Evolutionary conservation across 2,113 vertebrate genomes (phyloP).

Genomic region (Malurus alboscapulatus): DNA sequence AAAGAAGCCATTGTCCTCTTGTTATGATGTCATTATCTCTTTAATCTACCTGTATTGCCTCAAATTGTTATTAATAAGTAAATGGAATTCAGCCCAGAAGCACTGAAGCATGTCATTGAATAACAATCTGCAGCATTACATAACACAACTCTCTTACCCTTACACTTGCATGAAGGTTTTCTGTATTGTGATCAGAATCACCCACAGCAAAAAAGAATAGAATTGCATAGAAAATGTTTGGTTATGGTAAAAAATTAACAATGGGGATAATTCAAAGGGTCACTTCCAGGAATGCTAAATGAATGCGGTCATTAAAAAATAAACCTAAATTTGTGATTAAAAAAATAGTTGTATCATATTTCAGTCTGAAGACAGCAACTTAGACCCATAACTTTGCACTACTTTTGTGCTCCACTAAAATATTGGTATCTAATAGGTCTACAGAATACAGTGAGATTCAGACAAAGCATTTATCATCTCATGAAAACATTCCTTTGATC

Average conservation of each 20-base stretch:
- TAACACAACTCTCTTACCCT: not conserved
- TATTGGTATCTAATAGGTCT: not conserved
- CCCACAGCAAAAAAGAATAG: not conserved
- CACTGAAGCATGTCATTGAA: constrained; percentile 12
- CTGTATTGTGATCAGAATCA: not conserved
- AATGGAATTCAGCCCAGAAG: constrained; percentile 52
- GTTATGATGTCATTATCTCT: constrained; percentile 39
- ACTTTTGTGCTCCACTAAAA: not conserved
- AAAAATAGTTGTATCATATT: not conserved
- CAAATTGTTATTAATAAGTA: constrained; percentile 51
- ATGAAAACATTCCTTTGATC: not conserved
- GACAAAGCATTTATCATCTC: not conserved
- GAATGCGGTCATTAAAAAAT: not conserved
- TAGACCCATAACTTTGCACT: not conserved
- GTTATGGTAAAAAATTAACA: not conserved
- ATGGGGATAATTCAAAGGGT: not conserved
- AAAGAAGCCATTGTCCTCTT: constrained; percentile 31
- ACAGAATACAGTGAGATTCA: not conserved
- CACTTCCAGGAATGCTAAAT: not conserved
- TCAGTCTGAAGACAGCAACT: not conserved
- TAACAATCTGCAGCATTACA: constrained; percentile 25
- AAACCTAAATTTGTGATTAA: not conserved
- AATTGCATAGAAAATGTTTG: not conserved
- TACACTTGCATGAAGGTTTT: not conserved
- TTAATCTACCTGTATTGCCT: constrained; percentile 29